Evolutionary conservation across 2,888 invertebrate species (phyloP).

Genomic region (Willowsia nigromaculata): DNA sequence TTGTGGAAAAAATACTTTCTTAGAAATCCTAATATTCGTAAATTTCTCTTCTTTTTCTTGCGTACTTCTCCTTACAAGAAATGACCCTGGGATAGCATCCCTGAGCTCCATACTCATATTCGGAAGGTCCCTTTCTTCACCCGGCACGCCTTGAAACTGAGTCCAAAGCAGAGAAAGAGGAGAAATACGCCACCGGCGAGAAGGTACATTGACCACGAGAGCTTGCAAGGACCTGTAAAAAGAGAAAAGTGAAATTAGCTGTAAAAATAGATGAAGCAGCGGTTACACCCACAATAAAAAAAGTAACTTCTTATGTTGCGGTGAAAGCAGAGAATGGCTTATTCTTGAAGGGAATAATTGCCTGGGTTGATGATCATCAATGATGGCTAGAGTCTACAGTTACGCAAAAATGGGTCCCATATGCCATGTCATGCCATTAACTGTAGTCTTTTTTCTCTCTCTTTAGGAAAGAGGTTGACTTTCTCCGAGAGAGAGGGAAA

Average conservation of each 20-base stretch:
- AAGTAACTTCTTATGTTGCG: not conserved
- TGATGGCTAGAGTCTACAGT: too few species aligned
- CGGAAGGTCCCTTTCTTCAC: conserved; percentile 82
- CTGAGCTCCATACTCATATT: conserved; percentile 82
- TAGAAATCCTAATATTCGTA: not conserved
- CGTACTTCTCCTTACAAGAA: conserved; percentile 73
- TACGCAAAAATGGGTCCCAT: conserved; percentile 34
- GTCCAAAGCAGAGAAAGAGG: conserved; percentile 82
- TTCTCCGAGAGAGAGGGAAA: not conserved
- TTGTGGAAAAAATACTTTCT: conserved; percentile 41
- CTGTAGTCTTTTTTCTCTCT: not conserved
- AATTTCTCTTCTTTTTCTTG: not conserved
- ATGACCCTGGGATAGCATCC: conserved; percentile 79
- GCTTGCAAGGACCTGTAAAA: conserved; percentile 82
- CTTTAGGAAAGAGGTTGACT: not conserved
- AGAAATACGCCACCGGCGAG: conserved; percentile 82
- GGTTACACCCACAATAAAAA: not conserved
- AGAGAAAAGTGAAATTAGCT: not conserved
- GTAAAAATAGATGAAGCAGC: not conserved
- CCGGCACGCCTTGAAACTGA: conserved; percentile 84
- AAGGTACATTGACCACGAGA: conserved; percentile 84
- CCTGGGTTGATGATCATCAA: not conserved
- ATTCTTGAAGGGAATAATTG: conserved; percentile 8
- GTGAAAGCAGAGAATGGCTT: not conserved
- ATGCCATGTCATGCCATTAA: conserved; percentile 14